Percentiles rank a stretch among this genome's conserved stretches.
phyloP scores from a whole-genome alignment of 2,888 invertebrate species.

The Cheilosia grossa region DNA sequence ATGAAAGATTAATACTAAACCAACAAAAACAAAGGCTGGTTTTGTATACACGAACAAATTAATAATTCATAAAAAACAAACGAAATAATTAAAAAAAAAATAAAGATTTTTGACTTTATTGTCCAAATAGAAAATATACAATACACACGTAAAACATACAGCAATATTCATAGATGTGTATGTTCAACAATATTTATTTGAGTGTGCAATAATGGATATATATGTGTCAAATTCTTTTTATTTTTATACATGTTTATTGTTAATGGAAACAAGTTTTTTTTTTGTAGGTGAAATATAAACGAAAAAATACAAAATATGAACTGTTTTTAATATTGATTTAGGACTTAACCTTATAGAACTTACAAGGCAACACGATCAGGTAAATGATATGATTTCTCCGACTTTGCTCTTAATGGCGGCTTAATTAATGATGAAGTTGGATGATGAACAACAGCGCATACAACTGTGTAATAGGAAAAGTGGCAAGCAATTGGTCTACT shows the following conservation, averaged over 20 bases:
- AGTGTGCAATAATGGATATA: constrained; percentile 56
- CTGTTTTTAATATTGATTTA: not conserved
- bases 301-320: constrained; percentile 1
- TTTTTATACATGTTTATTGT: constrained; percentile 69
- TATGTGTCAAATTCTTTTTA: constrained; percentile 71
- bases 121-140: constrained; percentile 47
- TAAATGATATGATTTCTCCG: too few species aligned
- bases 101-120: constrained; percentile 35
- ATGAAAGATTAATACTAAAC: constrained; percentile 57
- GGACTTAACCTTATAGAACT: too few species aligned
- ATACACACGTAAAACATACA: constrained; percentile 16
- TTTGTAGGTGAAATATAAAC: constrained; percentile 68
- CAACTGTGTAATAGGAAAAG: too few species aligned
- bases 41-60: constrained; percentile 73
- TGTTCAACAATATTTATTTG: constrained; percentile 39
- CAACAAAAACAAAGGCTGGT: constrained; percentile 69
- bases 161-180: constrained; percentile 8
- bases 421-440: too few species aligned
- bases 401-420: too few species aligned
- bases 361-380: too few species aligned
- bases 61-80: constrained; percentile 24
- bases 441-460: too few species aligned
- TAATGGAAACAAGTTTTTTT: constrained; percentile 60
- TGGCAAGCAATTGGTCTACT: too few species aligned
- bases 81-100: constrained; percentile 7